Conservation (phyloP, 2,888 invertebrate genomes). For the Mycogona germanica region DNA sequence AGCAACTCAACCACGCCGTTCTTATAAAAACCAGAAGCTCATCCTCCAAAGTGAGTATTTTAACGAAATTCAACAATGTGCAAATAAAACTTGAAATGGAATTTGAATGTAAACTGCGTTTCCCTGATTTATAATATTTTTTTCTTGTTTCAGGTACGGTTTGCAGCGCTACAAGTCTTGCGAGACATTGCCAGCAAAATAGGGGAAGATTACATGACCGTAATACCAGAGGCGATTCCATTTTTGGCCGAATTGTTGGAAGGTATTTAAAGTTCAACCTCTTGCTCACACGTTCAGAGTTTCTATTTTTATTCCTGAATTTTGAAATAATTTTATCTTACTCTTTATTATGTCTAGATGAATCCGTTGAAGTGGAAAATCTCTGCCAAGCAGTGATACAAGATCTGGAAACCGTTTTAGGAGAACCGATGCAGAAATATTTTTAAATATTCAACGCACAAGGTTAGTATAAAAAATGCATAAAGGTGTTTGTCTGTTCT, state of each 20-base stretch:
- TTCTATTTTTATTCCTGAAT: constrained; percentile 1
- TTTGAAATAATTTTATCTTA: constrained; percentile 18
- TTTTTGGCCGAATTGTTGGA: constrained; percentile 87
- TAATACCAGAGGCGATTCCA: constrained; percentile 85
- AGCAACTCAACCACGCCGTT: constrained; percentile 78
- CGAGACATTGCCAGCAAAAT: constrained; percentile 69
- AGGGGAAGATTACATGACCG: constrained; percentile 74
- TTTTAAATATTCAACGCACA: too few species aligned
- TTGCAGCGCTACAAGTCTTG: constrained; percentile 55
- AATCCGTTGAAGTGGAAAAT: constrained; percentile 56
- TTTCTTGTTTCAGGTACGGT: constrained; percentile 49
- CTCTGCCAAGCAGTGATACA: constrained; percentile 66
- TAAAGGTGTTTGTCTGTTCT: too few species aligned
- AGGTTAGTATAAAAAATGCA: too few species aligned
- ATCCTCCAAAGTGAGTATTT: constrained; percentile 56
- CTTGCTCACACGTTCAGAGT: background rate
- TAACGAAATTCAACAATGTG: too few species aligned
- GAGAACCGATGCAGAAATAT: constrained; percentile 66
- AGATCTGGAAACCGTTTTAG: constrained; percentile 71
- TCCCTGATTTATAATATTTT: constrained; percentile 2
- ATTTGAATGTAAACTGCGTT: too few species aligned
- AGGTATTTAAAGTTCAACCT: constrained; percentile 45
- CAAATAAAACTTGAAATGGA: too few species aligned
- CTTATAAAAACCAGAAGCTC: constrained; percentile 72
- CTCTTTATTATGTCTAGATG: constrained; percentile 29